Base-by-base conservation (phyloP, 2,113 vertebrate genomes). In the Sylvilagus bachmani region DNA sequence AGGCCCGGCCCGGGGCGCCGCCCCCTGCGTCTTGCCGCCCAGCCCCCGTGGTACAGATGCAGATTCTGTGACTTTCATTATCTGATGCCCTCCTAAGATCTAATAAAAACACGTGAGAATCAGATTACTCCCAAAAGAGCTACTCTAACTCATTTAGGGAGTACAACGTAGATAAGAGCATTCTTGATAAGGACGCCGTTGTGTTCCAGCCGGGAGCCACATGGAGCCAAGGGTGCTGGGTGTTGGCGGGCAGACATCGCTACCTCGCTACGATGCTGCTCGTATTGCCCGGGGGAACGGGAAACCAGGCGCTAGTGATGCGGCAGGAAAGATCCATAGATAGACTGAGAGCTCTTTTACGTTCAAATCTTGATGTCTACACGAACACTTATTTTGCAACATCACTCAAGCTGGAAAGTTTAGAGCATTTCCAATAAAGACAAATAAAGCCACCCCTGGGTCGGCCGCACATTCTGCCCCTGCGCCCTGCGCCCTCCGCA, bases 111-210 rank as follows among this genome's bases (percentile, higher is more conserved):
- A 86, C 74, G 10, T 53, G 70, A 82, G 92, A 61, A 69, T 89
- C 82, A 44, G 13, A 92, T 90, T 93, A 86, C n/a, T 71, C 81
- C 44, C 33, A 38, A 92, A 84, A 69, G 74, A 62, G 90, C 77
- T 13, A 70, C 51, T 89, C 62, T 96, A 82, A 95, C 64, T 55
- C 90, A 81, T 29, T 96, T 92, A 92, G 78, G 31, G 85, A 62
- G 90, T 83, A 96, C 74, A 27, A 11, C 82, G 89, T 79, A 84
- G 73, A 53, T 70, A 29, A 13, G 55, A 92, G 25, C 49, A 81
- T 95, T 81, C 55, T 74, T 74, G 89, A 77, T 74, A 71, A 69
- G 75, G 8, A 27, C 7, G n/a, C 58, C 55, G 64, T 83, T 67
- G 21, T 14, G 36, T 84, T 89, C 86, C 85, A 79, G 79, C 69